These are phyloP conservation scores for Anagyrus pseudococci DNA, from an alignment of 2,888 invertebrate genomes.

Conservation along the genomic window DNA sequence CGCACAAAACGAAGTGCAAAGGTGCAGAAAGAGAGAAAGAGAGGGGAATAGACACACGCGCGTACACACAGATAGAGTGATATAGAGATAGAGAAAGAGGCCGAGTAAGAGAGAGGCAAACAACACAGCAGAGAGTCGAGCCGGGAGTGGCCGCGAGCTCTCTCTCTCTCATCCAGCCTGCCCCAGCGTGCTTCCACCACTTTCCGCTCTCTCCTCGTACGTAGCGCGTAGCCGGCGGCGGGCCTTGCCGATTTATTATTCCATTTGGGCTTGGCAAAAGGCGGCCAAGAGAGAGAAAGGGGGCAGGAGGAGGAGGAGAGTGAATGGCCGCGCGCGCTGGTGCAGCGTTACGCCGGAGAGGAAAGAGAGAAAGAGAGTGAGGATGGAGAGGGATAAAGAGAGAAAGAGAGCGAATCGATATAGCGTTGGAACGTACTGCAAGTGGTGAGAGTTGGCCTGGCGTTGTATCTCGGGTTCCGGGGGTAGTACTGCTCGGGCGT, in stretches of 20 bases:
- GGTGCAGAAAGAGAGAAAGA: not conserved
- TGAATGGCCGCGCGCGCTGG: slow-evolving; percentile 8
- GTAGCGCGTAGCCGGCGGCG: slow-evolving; percentile 11
- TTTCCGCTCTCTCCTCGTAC: not conserved
- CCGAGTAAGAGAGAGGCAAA: too few species aligned
- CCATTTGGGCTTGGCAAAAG: slow-evolving; percentile 35
- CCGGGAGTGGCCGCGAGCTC: too few species aligned
- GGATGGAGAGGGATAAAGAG: not conserved
- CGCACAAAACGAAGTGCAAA: not conserved
- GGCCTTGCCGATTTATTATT: slow-evolving; percentile 36
- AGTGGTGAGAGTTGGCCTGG: slow-evolving; percentile 62
- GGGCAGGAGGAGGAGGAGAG: not conserved
- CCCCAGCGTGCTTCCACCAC: too few species aligned
- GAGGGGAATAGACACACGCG: not conserved
- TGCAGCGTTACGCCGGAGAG: not conserved
- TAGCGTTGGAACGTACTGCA: slow-evolving; percentile 45
- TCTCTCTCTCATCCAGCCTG: too few species aligned
- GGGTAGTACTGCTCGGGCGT: slow-evolving; percentile 86
- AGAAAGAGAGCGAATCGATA: slow-evolving; percentile 22
- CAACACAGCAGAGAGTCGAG: too few species aligned
- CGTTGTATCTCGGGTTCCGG: slow-evolving; percentile 79
- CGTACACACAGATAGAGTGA: not conserved
- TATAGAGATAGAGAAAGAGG: not conserved
- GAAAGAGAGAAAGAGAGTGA: not conserved
- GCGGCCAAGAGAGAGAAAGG: slow-evolving; percentile 7